Evolutionary conservation across 2,888 invertebrate genomes (phyloP), one percentile per base, ranked within the genome.

Genomic region (Pyralis farinalis): DNA sequence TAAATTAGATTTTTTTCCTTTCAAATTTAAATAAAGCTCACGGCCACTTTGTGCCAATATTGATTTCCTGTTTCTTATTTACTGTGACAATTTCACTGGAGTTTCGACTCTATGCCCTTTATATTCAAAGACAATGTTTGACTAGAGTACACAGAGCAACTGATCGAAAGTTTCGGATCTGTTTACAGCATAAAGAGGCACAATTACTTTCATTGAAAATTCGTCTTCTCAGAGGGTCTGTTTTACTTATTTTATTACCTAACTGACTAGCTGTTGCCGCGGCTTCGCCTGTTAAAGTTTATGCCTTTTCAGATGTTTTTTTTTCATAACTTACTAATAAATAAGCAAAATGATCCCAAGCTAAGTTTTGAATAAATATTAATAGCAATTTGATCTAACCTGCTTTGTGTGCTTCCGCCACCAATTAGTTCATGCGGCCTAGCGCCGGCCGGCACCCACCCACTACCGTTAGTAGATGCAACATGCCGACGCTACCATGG

Each of bases 11-110:
- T 34, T 16, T 16, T 16, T 25, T 34, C 20, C 34, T 11, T 34
- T 25, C 16, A 32, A 32, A 16, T 32, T 32, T 7, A 32, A 32
- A 32, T 32, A 16, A 16, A 2, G 16, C 16, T 16, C 16, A 1
- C 25, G 25, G 25, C 7, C 25, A 34, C 33, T 34, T 34, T 34
- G 33, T 34, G n/a, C 16, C 32, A 20, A 21, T 21, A 34, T 34
- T 34, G 33, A 20, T 34, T 34, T 34, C 20, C 5, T 21, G 12
- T 34, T 34, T 21, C 7, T 34, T 32, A 16, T 16, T 16, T 16
- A 16, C 25, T 21, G n/a, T 7, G 7, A 7, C 25, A 7, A 25
- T 5, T 8, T 25, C n/a, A 7, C 2, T 25, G 25, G 7, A 25
- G 3, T 25, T 25, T 25, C 25, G 7, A 25, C 25, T n/a, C n/a